These are phyloP conservation scores for Leuciscus waleckii DNA, from an alignment of 2,797 vertebrate species.

Conservation along the genomic window DNA sequence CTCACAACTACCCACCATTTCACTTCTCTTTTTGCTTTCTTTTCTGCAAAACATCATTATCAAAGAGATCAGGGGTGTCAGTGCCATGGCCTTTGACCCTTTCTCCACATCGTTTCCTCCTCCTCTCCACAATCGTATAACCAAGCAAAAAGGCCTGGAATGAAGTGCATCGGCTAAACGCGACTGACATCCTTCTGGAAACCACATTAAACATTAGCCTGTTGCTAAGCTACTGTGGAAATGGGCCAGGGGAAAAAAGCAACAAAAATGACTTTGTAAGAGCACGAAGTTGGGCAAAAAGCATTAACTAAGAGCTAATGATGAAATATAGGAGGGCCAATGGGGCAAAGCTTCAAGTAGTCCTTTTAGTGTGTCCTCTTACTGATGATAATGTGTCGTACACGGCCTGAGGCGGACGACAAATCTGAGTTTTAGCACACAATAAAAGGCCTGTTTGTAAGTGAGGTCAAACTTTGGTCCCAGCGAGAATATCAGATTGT, in stretches of 20 bases:
- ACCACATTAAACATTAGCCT: constrained; percentile 15
- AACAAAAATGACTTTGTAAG: constrained; percentile 37
- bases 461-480: constrained; percentile 43
- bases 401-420: constrained; percentile 25
- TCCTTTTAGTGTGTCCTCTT: constrained; percentile 30
- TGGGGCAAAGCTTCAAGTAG: constrained; percentile 8
- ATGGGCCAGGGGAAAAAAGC: constrained; percentile 7
- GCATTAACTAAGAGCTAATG: constrained; percentile 27
- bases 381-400: constrained; percentile 25
- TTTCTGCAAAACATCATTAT: neutral
- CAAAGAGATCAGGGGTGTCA: neutral
- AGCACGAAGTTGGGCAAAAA: constrained; percentile 24
- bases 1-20: neutral
- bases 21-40: neutral
- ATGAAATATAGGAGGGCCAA: constrained; percentile 23
- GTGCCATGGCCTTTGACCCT: neutral
- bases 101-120: neutral
- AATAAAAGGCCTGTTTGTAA: constrained; percentile 49
- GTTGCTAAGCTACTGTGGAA: constrained; percentile 28
- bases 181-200: neutral
- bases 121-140: neutral
- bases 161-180: neutral
- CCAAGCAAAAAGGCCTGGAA: neutral
- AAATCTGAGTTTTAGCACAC: constrained; percentile 43
- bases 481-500: constrained; percentile 39